phyloP scores from a whole-genome alignment of 2,113 vertebrate genomes.

The Thomomys bottae region DNA sequence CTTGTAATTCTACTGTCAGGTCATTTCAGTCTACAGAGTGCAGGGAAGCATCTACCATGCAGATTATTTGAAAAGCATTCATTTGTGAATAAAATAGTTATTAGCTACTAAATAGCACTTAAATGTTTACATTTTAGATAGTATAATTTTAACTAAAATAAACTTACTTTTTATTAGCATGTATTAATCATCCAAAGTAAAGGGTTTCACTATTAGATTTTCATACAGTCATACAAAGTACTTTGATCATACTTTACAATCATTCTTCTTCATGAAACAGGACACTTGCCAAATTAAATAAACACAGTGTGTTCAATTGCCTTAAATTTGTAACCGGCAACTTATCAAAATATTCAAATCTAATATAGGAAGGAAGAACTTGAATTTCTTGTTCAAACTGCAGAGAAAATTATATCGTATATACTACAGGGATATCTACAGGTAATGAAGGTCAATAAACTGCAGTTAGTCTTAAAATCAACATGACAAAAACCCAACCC shows the following conservation, averaged over 20 bases:
- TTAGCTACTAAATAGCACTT: background rate
- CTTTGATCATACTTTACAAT: background rate
- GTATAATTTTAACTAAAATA: background rate
- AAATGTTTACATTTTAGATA: constrained; percentile 13
- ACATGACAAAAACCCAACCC: constrained; percentile 6
- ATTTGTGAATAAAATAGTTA: constrained; percentile 18
- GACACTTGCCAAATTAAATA: constrained; percentile 36
- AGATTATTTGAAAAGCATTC: constrained; percentile 33
- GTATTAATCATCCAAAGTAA: too few relatives aligned
- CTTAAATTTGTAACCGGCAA: constrained; percentile 12
- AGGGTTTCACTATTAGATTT: too few relatives aligned
- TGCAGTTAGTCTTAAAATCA: constrained; percentile 16
- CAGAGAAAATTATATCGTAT: constrained; percentile 48
- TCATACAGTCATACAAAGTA: too few relatives aligned
- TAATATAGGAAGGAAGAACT: constrained; percentile 26
- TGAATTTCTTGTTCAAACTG: constrained; percentile 4
- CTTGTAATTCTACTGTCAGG: constrained; percentile 58
- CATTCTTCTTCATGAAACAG: constrained; percentile 24
- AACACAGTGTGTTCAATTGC: background rate
- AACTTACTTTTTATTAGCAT: background rate
- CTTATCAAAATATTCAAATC: constrained; percentile 46
- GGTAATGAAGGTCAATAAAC: background rate
- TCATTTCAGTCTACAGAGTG: constrained; percentile 21
- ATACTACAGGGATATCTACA: constrained; percentile 8
- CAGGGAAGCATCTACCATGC: constrained; percentile 10